A percentile compares a stretch with the other conserved stretches of the same genome.
These are phyloP conservation scores for Epizoanthus ramosus DNA, from an alignment of 92 coral and sea anemone genomes.

Conservation along the genomic window DNA sequence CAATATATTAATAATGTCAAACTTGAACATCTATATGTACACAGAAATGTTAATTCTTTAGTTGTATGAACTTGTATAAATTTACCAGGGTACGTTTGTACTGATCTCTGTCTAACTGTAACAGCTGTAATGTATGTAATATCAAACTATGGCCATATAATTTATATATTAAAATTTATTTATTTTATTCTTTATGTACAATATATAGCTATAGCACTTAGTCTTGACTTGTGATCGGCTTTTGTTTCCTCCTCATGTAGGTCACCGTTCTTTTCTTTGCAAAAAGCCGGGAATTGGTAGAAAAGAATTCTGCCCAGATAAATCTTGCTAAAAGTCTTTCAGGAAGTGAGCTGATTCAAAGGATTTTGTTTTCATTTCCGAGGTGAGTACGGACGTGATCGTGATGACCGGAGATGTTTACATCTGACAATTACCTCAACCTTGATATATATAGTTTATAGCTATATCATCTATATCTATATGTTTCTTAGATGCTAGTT, in stretches of 20 bases:
- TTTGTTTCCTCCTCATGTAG: conserved; percentile 42
- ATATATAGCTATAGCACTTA: background rate
- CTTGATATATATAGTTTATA: too few relatives aligned
- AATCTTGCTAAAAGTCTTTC: conserved; percentile 52
- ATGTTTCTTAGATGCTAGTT: background rate
- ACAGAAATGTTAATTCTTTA: conserved; percentile 14
- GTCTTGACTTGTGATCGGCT: background rate
- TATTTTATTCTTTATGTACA: too few relatives aligned
- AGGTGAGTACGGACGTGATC: conserved; percentile 48
- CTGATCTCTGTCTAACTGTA: background rate
- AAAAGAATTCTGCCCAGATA: conserved; percentile 62
- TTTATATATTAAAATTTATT: too few relatives aligned
- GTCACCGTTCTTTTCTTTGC: conserved; percentile 92
- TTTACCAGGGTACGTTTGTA: background rate
- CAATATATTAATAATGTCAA: background rate
- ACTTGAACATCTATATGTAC: background rate
- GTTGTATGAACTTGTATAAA: background rate
- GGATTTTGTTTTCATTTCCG: conserved; percentile 64
- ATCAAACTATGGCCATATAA: too few relatives aligned
- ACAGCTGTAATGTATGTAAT: background rate
- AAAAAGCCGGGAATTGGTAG: conserved; percentile 92
- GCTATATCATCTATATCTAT: too few relatives aligned
- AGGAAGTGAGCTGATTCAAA: conserved; percentile 61
- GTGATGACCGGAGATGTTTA: too few relatives aligned
- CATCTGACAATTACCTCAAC: too few relatives aligned